phyloP scores from a whole-genome alignment of 2,888 invertebrate genomes.

The Girardia tigrina region DNA sequence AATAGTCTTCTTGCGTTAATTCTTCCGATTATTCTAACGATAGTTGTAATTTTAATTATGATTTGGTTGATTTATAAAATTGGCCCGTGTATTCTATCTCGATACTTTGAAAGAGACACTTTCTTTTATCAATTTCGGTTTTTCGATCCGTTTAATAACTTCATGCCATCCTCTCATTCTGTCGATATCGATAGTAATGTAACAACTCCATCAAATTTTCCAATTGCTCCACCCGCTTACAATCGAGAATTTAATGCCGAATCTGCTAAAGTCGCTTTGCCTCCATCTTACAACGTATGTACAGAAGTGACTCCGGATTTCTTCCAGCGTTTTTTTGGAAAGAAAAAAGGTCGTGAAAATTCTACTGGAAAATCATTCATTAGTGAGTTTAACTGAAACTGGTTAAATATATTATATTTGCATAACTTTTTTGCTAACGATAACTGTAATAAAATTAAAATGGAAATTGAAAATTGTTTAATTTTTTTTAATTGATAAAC shows the following conservation, averaged over 20 bases:
- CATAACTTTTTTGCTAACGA: too few relatives aligned
- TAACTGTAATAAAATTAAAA: too few relatives aligned
- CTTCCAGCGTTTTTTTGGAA: not conserved
- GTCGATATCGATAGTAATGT: not conserved
- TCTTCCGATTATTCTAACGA: not conserved
- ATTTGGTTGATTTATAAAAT: not conserved
- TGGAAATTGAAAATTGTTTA: too few relatives aligned
- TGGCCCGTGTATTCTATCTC: not conserved
- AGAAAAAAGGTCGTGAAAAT: not conserved
- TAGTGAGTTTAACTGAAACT: too few relatives aligned
- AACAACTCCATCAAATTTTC: not conserved
- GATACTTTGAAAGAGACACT: not conserved
- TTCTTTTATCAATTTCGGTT: not conserved
- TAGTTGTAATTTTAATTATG: not conserved
- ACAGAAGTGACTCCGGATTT: not conserved
- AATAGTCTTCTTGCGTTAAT: not conserved
- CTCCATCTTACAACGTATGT: not conserved
- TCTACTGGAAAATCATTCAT: slow-evolving; percentile 10
- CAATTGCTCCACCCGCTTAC: not conserved
- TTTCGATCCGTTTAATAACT: not conserved
- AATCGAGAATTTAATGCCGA: not conserved
- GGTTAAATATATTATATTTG: too few relatives aligned
- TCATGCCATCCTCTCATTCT: not conserved
- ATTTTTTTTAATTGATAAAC: too few relatives aligned
- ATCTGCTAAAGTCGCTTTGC: not conserved